Base-by-base conservation (phyloP, 2,888 invertebrate species). In the Dyspetes luteomarginatus region DNA sequence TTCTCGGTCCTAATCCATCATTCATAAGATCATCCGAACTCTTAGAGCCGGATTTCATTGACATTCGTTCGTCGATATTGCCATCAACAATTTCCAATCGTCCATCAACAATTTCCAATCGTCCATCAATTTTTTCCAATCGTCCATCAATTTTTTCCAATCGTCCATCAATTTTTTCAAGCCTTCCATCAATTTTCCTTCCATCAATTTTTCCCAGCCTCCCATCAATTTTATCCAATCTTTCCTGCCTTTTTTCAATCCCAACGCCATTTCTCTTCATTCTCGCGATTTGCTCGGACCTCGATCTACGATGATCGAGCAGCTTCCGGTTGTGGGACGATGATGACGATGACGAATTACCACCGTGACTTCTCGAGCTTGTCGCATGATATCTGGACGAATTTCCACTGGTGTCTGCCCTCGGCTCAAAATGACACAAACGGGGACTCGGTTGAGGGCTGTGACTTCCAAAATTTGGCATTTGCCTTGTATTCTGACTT, bases 1-100 rank as follows among this genome's bases (percentile, higher is more conserved):
- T 91, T 69, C 92, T 86, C n/a, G 89, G 91, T 15, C 92, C 92
- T 15, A 91, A 83, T 2, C 92, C 92, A 41, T 91, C 92, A 76
- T 92, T 91, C 43, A 89, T 83, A 22, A 88, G 62, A 68, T 86
- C 65, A 15, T 75, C 75, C 0, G 79, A 19, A 60, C 41, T 80
- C 0, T 69, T 64, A 5, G 69, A 26, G 5, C 43, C 64, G 26
- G 55, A 15, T 5, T 75, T 62, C 7, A 30, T n/a, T 3, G 19
- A 45, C 56, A 24, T 71, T 28, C n/a, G 45, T 43, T 5, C n/a
- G 52, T 7, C 5, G 1, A 30, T 45, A 0, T 15, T 48, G 1
- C 73, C 78, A 2, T 76, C 75, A 9, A 2, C 41, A 22, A 64
- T 52, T 12, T 15, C 5, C 4, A 30, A 52, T 0, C 17, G 36